Percentiles rank a stretch among this genome's conserved stretches.
These are phyloP conservation scores for Fukomys damarensis DNA, from an alignment of 2,113 vertebrate genomes.

Conservation along the genomic window DNA sequence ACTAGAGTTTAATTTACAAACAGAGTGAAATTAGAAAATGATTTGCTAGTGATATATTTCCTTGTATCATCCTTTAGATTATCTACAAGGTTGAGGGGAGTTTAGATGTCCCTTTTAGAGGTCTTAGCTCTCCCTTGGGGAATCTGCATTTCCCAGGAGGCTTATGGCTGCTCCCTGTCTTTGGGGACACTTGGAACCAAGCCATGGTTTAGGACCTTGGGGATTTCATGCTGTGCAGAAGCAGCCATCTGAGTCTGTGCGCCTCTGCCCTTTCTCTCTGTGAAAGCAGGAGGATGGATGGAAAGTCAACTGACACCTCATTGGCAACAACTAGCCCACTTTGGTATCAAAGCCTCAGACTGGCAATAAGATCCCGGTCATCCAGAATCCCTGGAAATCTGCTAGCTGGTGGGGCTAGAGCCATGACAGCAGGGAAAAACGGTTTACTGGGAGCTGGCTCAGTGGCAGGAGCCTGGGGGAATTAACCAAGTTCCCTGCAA, in stretches of 20 bases:
- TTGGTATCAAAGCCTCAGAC: neutral
- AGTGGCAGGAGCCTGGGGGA: conserved; percentile 47
- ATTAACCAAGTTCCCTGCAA: conserved; percentile 4
- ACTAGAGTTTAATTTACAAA: neutral
- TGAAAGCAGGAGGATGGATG: neutral
- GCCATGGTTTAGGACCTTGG: neutral
- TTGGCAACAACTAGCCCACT: neutral
- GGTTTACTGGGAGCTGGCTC: neutral
- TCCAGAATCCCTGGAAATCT: conserved; percentile 9
- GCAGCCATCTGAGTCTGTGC: neutral
- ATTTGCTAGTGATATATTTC: neutral
- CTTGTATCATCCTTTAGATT: neutral
- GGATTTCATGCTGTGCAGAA: neutral
- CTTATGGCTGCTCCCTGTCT: neutral
- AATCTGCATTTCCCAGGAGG: neutral
- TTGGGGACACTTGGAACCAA: neutral
- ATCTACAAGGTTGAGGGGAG: neutral
- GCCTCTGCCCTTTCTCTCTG: neutral
- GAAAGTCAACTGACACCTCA: neutral
- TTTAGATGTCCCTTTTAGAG: neutral
- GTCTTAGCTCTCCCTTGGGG: too few relatives aligned
- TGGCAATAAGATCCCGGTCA: conserved; percentile 16
- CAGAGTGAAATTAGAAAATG: neutral
- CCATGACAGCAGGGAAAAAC: neutral
- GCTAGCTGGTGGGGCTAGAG: neutral